Base-by-base conservation (phyloP, 2,797 vertebrate species). In the Dryobates pubescens region DNA sequence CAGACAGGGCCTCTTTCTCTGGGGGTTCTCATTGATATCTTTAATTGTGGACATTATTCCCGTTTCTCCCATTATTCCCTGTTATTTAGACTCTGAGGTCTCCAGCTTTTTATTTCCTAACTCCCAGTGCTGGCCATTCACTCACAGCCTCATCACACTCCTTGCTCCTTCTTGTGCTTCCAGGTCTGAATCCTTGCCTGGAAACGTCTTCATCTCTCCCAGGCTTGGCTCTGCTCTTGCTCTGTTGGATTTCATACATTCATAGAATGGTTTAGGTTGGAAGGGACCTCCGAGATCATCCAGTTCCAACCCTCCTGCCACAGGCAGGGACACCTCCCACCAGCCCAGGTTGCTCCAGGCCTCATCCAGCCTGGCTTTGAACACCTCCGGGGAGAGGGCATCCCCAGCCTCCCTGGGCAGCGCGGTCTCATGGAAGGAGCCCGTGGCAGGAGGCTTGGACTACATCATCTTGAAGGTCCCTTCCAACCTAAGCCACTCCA, bases 31-130 rank as follows among this genome's bases (percentile, higher is more conserved):
- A 94, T 57, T 95, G 88, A 72, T 91, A 92, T 62, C 73, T 92
- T 89, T 94, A 90, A 94, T 94, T 94, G 94, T 85, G 90, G 75
- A 78, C 92, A 38, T 90, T 82, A 94, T 93, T 95, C 84, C 78
- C 90, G 62, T 68, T 72, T 81, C 64, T 7, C 47, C 49, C 92
- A 38, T 90, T 85, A 94, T 92, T 95, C 84, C 78, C 90, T 59
- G 65, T 73, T 83, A 68, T 8, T 8, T 84, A 23, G 80, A 92
- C 91, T 79, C 91, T 45, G 6, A 20, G 71, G 43, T 78, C 86
- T 76, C 68, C 72, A 86, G 77, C 90, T 92, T 88, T 41, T 88
- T 88, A 49, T 82, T 92, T 93, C 71, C 75, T 22, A 63, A 17
- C 81, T 86, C 81, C 64, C 71, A 24, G 0, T 89, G 67, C 38